These are phyloP conservation scores for Eulemur albifrons DNA, from an alignment of 2,797 vertebrate species.

Conservation along the genomic window DNA sequence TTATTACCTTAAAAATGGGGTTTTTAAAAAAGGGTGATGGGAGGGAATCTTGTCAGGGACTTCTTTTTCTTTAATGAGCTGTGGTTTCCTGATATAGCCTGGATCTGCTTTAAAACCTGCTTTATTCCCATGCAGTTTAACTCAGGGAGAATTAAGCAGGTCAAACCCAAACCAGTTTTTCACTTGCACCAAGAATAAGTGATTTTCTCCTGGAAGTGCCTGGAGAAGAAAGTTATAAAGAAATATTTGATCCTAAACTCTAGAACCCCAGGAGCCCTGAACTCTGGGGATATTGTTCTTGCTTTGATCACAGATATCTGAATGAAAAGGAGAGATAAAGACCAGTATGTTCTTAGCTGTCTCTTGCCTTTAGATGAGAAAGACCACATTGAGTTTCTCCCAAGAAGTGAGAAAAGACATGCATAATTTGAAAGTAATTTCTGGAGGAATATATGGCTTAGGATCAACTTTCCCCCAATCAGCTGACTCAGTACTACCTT, in stretches of 20 bases:
- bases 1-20: slow-evolving; percentile 22
- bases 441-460: background rate
- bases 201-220: slow-evolving; percentile 44
- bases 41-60: background rate
- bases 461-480: background rate
- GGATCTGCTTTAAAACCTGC: slow-evolving; percentile 9
- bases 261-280: background rate
- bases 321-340: slow-evolving; percentile 43
- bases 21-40: background rate
- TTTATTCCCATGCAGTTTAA: slow-evolving; percentile 61
- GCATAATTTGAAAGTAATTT: background rate
- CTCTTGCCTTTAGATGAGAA: slow-evolving; percentile 25
- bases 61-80: slow-evolving; percentile 44
- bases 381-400: slow-evolving; percentile 7
- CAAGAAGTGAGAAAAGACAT: background rate
- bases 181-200: slow-evolving; percentile 51
- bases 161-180: slow-evolving; percentile 62
- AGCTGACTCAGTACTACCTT: background rate
- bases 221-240: slow-evolving; percentile 55
- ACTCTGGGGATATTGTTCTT: slow-evolving; percentile 27
- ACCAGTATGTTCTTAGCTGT: background rate
- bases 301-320: slow-evolving; percentile 53
- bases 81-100: slow-evolving; percentile 37
- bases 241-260: slow-evolving; percentile 48
- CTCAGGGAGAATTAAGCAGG: slow-evolving; percentile 61